Percentiles rank a stretch among this genome's conserved stretches.
Evolutionary conservation across 2,113 vertebrate species (phyloP).

Genomic region (Leucoraja erinaceus): DNA sequence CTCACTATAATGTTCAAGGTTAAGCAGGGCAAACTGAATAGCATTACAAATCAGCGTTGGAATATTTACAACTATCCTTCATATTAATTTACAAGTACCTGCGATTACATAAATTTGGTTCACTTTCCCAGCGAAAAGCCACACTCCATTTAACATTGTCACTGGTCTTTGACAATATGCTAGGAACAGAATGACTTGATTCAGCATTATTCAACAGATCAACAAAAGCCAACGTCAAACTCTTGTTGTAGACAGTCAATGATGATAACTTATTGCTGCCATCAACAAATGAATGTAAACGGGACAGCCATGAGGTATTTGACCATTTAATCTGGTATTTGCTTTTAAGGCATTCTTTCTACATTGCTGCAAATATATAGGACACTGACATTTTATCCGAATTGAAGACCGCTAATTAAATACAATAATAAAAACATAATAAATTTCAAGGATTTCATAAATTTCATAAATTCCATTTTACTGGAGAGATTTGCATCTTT

Average conservation of each 20-base stretch:
- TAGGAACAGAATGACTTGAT: neutral
- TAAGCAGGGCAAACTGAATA: neutral
- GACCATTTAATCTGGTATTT: neutral
- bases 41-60: neutral
- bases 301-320: neutral
- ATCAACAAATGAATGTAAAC: conserved; percentile 13
- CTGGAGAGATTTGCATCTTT: no score
- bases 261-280: neutral
- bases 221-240: neutral
- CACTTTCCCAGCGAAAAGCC: neutral
- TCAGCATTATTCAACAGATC: neutral
- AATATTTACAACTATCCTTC: neutral
- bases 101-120: neutral
- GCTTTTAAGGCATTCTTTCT: neutral
- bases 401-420: neutral
- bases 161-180: neutral
- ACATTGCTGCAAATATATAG: neutral
- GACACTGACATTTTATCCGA: neutral
- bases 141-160: neutral
- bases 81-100: neutral
- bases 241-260: neutral
- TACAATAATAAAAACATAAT: neutral
- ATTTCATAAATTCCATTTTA: no score
- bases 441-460: no score
- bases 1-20: neutral